phyloP scores from a whole-genome alignment of 2,113 vertebrate species.

The Leucoraja erinaceus region DNA sequence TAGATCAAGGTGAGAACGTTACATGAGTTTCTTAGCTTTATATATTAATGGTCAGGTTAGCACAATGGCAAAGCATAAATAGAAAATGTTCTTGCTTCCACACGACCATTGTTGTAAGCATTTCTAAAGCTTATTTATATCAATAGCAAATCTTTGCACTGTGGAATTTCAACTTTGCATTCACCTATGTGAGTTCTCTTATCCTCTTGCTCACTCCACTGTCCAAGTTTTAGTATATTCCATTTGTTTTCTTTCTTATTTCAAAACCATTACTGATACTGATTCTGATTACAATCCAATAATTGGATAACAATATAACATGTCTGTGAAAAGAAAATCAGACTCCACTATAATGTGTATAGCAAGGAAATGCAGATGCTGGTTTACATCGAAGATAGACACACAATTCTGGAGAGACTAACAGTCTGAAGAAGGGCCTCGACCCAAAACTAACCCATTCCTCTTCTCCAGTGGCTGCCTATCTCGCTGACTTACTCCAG shows the following conservation, averaged over 20 bases:
- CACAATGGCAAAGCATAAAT: not conserved
- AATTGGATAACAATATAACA: not conserved
- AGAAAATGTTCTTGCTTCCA: not conserved
- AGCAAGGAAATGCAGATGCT: too few species aligned
- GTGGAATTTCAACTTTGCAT: not conserved
- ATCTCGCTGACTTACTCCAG: too few species aligned
- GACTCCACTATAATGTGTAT: not conserved
- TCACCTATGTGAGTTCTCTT: not conserved
- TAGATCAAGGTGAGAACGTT: not conserved
- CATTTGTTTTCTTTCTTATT: not conserved
- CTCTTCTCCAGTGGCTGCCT: too few species aligned
- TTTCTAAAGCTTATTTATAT: not conserved
- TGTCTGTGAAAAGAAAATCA: not conserved
- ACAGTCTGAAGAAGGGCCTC: too few species aligned
- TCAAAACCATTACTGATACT: not conserved
- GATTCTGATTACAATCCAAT: not conserved
- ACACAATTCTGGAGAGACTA: too few species aligned
- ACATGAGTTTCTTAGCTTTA: not conserved
- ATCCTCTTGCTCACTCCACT: not conserved
- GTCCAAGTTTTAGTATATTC: not conserved
- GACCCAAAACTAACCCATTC: too few species aligned
- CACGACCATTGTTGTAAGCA: not conserved
- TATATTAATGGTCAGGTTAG: not conserved
- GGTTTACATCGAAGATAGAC: too few species aligned
- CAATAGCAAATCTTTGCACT: not conserved